phyloP scores from a whole-genome alignment of 2,888 invertebrate species.

The Idaea dimidiata region DNA sequence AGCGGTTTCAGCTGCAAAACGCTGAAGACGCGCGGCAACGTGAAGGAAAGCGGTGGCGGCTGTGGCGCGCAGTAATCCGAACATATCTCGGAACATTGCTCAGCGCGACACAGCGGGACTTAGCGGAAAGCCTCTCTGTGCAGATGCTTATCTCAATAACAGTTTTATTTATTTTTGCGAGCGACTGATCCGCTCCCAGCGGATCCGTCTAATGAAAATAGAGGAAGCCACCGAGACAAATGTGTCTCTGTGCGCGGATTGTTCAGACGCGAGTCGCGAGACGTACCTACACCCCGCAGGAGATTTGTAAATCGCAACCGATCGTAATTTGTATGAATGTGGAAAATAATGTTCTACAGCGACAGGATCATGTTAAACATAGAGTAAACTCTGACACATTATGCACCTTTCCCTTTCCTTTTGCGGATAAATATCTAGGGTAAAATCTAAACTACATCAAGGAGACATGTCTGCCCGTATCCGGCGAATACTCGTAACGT shows the following conservation, averaged over 20 bases:
- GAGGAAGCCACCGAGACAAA: slow-evolving; percentile 52
- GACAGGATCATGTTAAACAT: not conserved
- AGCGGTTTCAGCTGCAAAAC: slow-evolving; percentile 69
- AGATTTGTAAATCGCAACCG: slow-evolving; percentile 34
- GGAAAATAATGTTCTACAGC: slow-evolving; percentile 2
- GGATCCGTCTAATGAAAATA: slow-evolving; percentile 75
- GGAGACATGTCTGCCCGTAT: not conserved
- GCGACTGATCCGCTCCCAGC: slow-evolving; percentile 71
- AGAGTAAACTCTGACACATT: not conserved
- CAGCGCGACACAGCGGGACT: slow-evolving; percentile 77
- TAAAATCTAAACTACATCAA: not conserved
- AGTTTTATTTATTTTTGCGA: slow-evolving; percentile 81
- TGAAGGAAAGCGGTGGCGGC: slow-evolving; percentile 53
- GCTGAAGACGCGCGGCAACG: slow-evolving; percentile 62
- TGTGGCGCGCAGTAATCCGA: slow-evolving; percentile 68
- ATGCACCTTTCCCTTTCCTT: not conserved
- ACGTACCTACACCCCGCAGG: slow-evolving; percentile 18
- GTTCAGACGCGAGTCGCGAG: slow-evolving; percentile 12
- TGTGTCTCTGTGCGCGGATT: slow-evolving; percentile 30
- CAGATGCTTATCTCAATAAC: slow-evolving; percentile 81
- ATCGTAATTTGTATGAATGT: slow-evolving; percentile 17
- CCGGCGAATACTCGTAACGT: slow-evolving; percentile 13
- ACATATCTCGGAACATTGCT: slow-evolving; percentile 79
- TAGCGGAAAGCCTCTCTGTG: slow-evolving; percentile 74
- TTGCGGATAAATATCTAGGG: not conserved